Base-by-base conservation (phyloP, 1,140 invertebrate species). In the Trissolcus basalis region DNA sequence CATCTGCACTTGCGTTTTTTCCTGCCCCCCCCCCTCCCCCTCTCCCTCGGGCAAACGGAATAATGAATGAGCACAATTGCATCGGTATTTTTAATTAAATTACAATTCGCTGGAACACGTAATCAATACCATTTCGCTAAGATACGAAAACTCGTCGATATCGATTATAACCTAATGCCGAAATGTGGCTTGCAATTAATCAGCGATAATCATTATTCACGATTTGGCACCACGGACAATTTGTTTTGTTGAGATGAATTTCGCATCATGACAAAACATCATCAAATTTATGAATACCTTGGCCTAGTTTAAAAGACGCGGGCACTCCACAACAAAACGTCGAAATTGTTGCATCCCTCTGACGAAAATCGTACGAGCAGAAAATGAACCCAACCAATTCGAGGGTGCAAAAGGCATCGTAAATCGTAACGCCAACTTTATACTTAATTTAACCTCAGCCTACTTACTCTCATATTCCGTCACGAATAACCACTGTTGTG, bases 221-320 rank as follows among this genome's bases (percentile, higher is more conserved):
- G 11, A 14, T 12, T 50, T 39, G 36, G 12, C 13, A 36, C 12
- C 14, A 9, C 9, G 11, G 19, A n/a, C 14, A 53, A 59, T 51
- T 59, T 47, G 64, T 60, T 53, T 61, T 56, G 56, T 53, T 36
- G 16, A 27, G 19, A 27, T 27, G 33, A 19, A 70, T 50, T 63
- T 63, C 33, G 3, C 36, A 11, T 6, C 51, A 39, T n/a, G 12
- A 50, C 58, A 56, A 70, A 70, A 70, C 51, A 56, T 56, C 45
- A 70, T 70, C 55, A 50, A 70, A 70, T 70, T 61, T 70, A 70
- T 70, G 56, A 55, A 55, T 47, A 44, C 67, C 67, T 70, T 70
- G 67, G 48, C 65, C 58, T 59, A 70, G 58, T 70, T 69, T 15
- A 44, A 47, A 48, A 43, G 43, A 54, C 41, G 55, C 12, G 41